phyloP scores from a whole-genome alignment of 2,888 invertebrate species.

The Caenorhabditis wallacei region DNA sequence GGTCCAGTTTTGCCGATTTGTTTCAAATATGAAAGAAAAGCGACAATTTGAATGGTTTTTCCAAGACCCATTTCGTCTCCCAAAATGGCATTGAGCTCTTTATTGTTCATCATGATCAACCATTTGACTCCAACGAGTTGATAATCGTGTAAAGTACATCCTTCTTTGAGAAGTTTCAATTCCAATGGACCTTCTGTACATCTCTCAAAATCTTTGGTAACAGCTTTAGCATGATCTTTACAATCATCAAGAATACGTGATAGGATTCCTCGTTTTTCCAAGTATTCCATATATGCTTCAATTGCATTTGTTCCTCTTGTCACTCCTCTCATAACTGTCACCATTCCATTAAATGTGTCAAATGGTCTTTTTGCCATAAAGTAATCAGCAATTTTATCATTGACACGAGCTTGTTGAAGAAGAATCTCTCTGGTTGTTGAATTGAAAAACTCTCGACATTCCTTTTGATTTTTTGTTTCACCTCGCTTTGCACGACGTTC shows the following conservation, averaged over 20 bases:
- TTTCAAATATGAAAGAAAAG: slow-evolving; percentile 92
- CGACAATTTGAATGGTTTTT: slow-evolving; percentile 95
- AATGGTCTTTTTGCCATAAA: slow-evolving; percentile 68
- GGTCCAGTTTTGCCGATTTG: slow-evolving; percentile 88
- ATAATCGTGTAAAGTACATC: slow-evolving; percentile 75
- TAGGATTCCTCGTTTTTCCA: slow-evolving; percentile 78
- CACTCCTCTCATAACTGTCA: slow-evolving; percentile 48
- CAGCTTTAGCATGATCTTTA: slow-evolving; percentile 69
- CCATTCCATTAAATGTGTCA: slow-evolving; percentile 51
- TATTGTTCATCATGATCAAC: slow-evolving; percentile 79
- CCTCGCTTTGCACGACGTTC: slow-evolving; percentile 57
- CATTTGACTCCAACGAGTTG: slow-evolving; percentile 78
- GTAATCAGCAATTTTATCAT: slow-evolving; percentile 70
- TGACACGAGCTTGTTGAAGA: slow-evolving; percentile 67
- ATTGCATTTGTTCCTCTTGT: slow-evolving; percentile 69
- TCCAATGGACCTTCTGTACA: slow-evolving; percentile 61
- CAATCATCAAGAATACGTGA: slow-evolving; percentile 78
- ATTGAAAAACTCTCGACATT: slow-evolving; percentile 71
- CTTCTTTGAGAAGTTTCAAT: slow-evolving; percentile 52
- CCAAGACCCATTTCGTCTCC: slow-evolving; percentile 98
- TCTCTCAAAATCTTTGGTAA: slow-evolving; percentile 65
- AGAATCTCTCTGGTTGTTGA: slow-evolving; percentile 59
- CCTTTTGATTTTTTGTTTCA: slow-evolving; percentile 54
- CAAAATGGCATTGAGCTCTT: slow-evolving; percentile 91
- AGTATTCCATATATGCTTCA: slow-evolving; percentile 73